A percentile compares a stretch with the other conserved stretches of the same genome.
phyloP scores from a whole-genome alignment of 2,113 vertebrate genomes.

The Ammodytes dubius region DNA sequence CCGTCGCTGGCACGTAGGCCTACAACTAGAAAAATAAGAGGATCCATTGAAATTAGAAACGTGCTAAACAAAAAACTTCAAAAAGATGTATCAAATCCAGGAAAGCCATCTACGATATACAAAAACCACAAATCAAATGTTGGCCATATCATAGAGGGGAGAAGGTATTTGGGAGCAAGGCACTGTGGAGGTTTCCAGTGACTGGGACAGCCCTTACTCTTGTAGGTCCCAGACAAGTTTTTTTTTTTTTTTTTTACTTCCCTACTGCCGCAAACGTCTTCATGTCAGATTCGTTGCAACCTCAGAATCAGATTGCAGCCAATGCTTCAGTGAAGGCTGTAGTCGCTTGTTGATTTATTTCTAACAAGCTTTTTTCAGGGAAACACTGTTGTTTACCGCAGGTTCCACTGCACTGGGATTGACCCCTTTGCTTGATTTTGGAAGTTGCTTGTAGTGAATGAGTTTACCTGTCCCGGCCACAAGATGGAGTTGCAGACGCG shows the following conservation, averaged over 20 bases:
- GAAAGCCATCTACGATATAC: conserved; percentile 35
- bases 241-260: not conserved
- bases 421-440: conserved; percentile 9
- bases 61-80: not conserved
- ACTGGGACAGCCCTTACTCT: conserved; percentile 28
- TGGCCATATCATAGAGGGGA: conserved; percentile 28
- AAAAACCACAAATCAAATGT: conserved; percentile 63
- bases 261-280: conserved; percentile 27
- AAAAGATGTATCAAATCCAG: conserved; percentile 54
- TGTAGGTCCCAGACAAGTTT: conserved; percentile 35
- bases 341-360: conserved; percentile 34
- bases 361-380: conserved; percentile 8
- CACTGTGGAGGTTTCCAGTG: conserved; percentile 36
- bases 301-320: conserved; percentile 41
- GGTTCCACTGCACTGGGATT: conserved; percentile 17
- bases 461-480: conserved; percentile 65
- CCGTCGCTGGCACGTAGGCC: conserved; percentile 27
- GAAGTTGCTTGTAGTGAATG: not conserved
- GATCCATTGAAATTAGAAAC: conserved; percentile 53
- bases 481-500: conserved; percentile 72
- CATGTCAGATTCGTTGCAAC: conserved; percentile 39
- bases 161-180: conserved; percentile 26
- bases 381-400: conserved; percentile 55
- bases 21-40: conserved; percentile 50
- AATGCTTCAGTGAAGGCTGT: conserved; percentile 19